A percentile compares a stretch with the other conserved stretches of the same genome.
These are phyloP conservation scores for Amblyraja radiata DNA, from an alignment of 2,797 vertebrate species.

Conservation along the genomic window DNA sequence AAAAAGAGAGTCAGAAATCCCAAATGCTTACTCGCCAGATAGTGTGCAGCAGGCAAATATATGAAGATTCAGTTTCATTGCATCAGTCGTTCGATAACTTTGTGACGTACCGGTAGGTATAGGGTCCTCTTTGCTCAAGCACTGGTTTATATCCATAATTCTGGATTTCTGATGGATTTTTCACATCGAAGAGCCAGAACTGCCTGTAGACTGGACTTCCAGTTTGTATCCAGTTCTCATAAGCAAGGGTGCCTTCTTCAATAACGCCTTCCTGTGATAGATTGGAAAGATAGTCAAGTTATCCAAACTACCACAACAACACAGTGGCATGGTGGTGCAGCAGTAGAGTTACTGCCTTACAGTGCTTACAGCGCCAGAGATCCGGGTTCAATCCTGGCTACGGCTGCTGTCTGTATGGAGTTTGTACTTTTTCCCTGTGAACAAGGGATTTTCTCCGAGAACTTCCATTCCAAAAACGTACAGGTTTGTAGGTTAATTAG, in stretches of 20 bases:
- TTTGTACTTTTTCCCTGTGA: too few relatives aligned
- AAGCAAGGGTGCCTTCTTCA: slow-evolving; percentile 74
- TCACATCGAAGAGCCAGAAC: slow-evolving; percentile 83
- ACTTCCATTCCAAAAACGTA: too few relatives aligned
- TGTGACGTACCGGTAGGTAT: slow-evolving; percentile 72
- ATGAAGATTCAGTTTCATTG: neutral
- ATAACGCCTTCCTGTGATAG: slow-evolving; percentile 71
- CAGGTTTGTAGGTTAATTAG: too few relatives aligned
- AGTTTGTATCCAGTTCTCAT: slow-evolving; percentile 70
- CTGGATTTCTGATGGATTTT: slow-evolving; percentile 67
- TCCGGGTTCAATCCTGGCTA: too few relatives aligned
- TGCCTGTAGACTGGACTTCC: slow-evolving; percentile 71
- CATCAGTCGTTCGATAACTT: neutral
- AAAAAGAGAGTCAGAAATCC: neutral
- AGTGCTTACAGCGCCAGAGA: too few relatives aligned
- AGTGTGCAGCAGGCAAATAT: neutral
- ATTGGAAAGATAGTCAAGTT: neutral
- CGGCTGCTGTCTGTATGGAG: too few relatives aligned
- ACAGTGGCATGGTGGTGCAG: too few relatives aligned
- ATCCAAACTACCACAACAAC: neutral
- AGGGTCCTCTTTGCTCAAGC: slow-evolving; percentile 78
- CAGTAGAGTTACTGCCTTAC: too few relatives aligned
- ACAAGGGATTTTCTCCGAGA: too few relatives aligned
- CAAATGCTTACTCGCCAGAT: too few relatives aligned
- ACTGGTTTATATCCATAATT: slow-evolving; percentile 54